phyloP scores from a whole-genome alignment of 2,113 vertebrate genomes.

The Ochotona princeps region DNA sequence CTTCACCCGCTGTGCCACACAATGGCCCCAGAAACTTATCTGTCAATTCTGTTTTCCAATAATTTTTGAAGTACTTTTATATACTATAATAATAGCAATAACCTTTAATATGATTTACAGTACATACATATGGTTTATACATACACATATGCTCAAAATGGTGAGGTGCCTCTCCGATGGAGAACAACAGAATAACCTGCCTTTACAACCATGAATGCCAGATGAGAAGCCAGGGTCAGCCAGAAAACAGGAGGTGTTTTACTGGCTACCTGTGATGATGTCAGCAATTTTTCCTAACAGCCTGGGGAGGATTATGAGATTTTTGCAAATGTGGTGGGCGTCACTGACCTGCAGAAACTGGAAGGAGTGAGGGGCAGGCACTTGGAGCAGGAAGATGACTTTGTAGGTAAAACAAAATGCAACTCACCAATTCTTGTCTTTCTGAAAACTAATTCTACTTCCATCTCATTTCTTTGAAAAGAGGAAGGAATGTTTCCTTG shows the following conservation, averaged over 20 bases:
- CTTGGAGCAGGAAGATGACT: not conserved
- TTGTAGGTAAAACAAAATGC: not conserved
- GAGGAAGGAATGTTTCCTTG: not conserved
- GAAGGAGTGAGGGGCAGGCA: too few species aligned
- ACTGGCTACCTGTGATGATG: not conserved
- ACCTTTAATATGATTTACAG: too few species aligned
- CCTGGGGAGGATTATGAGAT: not conserved
- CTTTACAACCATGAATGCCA: not conserved
- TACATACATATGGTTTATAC: not conserved
- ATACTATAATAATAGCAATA: too few species aligned
- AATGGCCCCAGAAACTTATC: too few species aligned
- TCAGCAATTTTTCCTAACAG: not conserved
- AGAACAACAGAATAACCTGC: not conserved
- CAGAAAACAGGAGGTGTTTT: not conserved
- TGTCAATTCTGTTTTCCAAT: too few species aligned
- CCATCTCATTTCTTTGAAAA: conserved; percentile 33
- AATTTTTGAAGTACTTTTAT: too few species aligned
- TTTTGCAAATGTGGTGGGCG: not conserved
- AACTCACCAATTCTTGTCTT: not conserved
- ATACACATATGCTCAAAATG: not conserved
- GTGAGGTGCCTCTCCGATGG: not conserved
- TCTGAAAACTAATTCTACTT: not conserved
- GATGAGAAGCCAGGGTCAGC: not conserved
- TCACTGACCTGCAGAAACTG: not conserved
- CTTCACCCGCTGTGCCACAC: too few species aligned